Conservation (phyloP, 2,797 vertebrate species). For the Manis pentadactyla region DNA sequence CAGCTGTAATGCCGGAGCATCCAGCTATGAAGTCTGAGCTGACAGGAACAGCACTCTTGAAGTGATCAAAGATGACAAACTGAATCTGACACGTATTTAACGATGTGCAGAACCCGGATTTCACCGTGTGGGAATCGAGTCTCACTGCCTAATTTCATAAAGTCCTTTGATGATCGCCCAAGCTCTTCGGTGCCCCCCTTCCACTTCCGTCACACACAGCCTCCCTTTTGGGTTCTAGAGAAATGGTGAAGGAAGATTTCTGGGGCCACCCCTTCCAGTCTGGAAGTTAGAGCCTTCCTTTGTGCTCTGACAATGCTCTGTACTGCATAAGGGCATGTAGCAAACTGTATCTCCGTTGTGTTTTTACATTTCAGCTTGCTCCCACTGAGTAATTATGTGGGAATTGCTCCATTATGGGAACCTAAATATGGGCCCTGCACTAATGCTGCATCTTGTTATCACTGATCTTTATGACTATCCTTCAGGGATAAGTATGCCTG, state of each 20-base stretch:
- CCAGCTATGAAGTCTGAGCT: not conserved
- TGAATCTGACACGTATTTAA: slow-evolving; percentile 23
- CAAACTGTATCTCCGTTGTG: not conserved
- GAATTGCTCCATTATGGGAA: not conserved
- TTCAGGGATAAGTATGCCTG: not conserved
- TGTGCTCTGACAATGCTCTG: not conserved
- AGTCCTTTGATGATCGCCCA: not conserved
- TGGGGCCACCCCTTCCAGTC: not conserved
- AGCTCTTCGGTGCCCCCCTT: not conserved
- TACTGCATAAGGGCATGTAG: accelerated
- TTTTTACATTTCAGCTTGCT: not conserved
- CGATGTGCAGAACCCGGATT: not conserved
- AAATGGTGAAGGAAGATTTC: not conserved
- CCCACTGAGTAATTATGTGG: not conserved
- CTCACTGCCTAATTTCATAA: not conserved
- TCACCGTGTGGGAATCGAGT: not conserved
- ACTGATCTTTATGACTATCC: not conserved
- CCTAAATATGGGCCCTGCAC: not conserved
- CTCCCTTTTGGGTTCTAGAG: not conserved
- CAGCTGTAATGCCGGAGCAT: not conserved
- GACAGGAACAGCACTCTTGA: not conserved
- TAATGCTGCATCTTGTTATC: not conserved
- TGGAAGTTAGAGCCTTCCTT: not conserved
- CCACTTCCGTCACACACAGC: accelerated
- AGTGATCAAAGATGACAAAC: slow-evolving; percentile 53